Conservation (phyloP, 2,888 invertebrate genomes). For the Pomacea canaliculata region DNA sequence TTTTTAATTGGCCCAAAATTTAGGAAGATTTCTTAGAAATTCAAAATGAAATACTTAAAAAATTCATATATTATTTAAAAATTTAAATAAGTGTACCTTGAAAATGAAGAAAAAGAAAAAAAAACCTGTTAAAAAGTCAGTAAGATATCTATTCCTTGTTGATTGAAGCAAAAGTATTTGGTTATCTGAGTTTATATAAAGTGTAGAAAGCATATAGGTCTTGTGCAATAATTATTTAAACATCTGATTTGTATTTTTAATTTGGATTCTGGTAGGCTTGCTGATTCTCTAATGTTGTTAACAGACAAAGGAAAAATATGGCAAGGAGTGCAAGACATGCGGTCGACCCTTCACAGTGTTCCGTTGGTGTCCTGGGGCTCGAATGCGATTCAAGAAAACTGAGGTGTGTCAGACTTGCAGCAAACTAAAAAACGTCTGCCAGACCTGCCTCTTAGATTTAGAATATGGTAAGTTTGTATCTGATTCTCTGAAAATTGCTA, state of each 20-base stretch:
- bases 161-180: background rate
- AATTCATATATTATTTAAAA: too few species aligned
- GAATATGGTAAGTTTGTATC: constrained; percentile 80
- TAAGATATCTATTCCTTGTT: too few species aligned
- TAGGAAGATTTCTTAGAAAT: too few species aligned
- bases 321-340: constrained; percentile 96
- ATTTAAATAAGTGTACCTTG: too few species aligned
- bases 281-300: constrained; percentile 47
- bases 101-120: too few species aligned
- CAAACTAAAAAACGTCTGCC: constrained; percentile 94
- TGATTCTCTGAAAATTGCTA: too few species aligned
- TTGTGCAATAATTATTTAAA: too few species aligned
- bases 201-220: too few species aligned
- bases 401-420: constrained; percentile 97
- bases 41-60: too few species aligned
- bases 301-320: constrained; percentile 93
- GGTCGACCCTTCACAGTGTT: constrained; percentile 94
- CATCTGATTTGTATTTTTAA: background rate
- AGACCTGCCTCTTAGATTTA: constrained; percentile 92
- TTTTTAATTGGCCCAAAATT: too few species aligned
- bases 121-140: too few species aligned
- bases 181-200: too few species aligned
- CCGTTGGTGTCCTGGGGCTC: constrained; percentile 94
- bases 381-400: constrained; percentile 96
- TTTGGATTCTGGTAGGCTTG: background rate